Evolutionary conservation across 2,888 invertebrate species (phyloP).

Genomic region (Rambutsinella grinnellia): DNA sequence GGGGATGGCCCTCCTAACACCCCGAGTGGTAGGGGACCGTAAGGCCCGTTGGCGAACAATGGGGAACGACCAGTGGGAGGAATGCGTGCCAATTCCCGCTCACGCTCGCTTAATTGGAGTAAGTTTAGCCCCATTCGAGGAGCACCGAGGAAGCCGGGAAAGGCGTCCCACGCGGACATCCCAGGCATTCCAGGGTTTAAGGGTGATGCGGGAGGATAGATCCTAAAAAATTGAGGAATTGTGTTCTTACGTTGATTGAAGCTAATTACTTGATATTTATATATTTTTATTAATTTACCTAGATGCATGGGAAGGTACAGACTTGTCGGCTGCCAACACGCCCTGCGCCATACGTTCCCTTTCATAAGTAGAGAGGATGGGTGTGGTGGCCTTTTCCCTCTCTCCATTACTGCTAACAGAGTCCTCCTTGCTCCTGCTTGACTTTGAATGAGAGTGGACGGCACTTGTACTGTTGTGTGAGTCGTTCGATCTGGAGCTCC

Average conservation of each 20-base stretch:
- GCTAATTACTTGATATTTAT: background rate
- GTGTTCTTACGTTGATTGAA: too few species aligned
- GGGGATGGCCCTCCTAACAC: slow-evolving; percentile 37
- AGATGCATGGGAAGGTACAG: slow-evolving; percentile 52
- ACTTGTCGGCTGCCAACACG: slow-evolving; percentile 56
- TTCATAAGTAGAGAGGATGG: slow-evolving; percentile 45
- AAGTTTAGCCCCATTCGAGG: slow-evolving; percentile 62
- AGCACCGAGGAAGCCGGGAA: slow-evolving; percentile 53
- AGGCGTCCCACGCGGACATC: slow-evolving; percentile 61
- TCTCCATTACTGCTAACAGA: slow-evolving; percentile 57
- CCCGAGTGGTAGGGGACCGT: slow-evolving; percentile 50
- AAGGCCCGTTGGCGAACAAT: slow-evolving; percentile 57
- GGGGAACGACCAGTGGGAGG: slow-evolving; percentile 48
- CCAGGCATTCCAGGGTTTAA: slow-evolving; percentile 48
- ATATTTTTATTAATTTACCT: slow-evolving; percentile 46
- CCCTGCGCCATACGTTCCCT: slow-evolving; percentile 51
- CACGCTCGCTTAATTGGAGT: slow-evolving; percentile 62
- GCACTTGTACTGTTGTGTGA: slow-evolving; percentile 59
- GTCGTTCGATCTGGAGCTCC: slow-evolving; percentile 64
- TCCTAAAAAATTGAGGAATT: slow-evolving; percentile 32
- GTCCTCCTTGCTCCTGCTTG: slow-evolving; percentile 58
- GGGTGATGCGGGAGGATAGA: slow-evolving; percentile 61
- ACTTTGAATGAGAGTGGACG: slow-evolving; percentile 61
- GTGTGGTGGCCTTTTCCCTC: slow-evolving; percentile 54
- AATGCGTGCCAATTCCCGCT: slow-evolving; percentile 59